These are phyloP conservation scores for Ceriagrion tenellum DNA, from an alignment of 2,888 invertebrate species.

Conservation along the genomic window DNA sequence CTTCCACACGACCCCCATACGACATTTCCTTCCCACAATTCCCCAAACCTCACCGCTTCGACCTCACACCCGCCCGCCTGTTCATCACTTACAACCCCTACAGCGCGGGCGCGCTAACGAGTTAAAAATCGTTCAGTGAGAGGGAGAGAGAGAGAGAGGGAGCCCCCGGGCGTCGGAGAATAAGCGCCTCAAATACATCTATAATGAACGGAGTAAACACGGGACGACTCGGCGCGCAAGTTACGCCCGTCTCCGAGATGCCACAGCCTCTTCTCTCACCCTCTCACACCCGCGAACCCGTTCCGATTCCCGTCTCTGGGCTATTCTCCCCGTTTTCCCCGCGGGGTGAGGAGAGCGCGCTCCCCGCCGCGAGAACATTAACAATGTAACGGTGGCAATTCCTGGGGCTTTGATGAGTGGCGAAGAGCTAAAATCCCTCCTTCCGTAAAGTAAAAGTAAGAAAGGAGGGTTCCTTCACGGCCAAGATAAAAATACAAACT, in stretches of 20 bases:
- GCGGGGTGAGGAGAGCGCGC: background rate
- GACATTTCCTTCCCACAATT: background rate
- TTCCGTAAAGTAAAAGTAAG: background rate
- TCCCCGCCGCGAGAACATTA: background rate
- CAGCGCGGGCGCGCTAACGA: background rate
- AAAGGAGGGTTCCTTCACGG: background rate
- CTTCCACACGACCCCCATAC: background rate
- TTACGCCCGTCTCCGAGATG: background rate
- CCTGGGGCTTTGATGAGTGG: background rate
- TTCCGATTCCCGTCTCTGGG: background rate
- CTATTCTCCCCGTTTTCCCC: too few relatives aligned
- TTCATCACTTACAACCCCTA: background rate
- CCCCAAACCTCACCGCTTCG: background rate
- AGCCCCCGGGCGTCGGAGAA: background rate
- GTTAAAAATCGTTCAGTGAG: background rate
- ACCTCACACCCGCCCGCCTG: background rate
- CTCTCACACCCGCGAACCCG: background rate
- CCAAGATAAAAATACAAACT: too few relatives aligned
- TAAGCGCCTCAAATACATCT: slow-evolving; percentile 16
- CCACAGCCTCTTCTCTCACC: background rate
- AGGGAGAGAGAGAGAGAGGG: too few relatives aligned
- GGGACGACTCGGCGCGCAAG: background rate
- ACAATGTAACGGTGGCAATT: background rate
- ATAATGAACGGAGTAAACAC: slow-evolving; percentile 15
- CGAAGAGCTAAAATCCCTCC: background rate